Percentiles rank a stretch among this genome's conserved stretches.
These are phyloP conservation scores for Dexiosoma caninum DNA, from an alignment of 2,888 invertebrate genomes.

Conservation along the genomic window DNA sequence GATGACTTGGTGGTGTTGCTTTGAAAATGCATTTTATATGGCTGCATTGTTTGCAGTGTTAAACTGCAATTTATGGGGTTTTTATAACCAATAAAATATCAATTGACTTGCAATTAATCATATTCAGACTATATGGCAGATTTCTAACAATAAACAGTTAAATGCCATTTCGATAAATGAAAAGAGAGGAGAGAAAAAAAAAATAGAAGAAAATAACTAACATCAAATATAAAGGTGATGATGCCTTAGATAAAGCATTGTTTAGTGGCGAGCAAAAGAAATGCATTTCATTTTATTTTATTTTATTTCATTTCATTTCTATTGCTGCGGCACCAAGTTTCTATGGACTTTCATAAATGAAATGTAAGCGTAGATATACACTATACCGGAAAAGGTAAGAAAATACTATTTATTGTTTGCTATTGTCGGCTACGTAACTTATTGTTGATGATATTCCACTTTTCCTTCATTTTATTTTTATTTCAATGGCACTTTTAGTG, in stretches of 20 bases:
- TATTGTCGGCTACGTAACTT: slow-evolving; percentile 43
- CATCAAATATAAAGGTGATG: slow-evolving; percentile 31
- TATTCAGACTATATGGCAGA: slow-evolving; percentile 65
- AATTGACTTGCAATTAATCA: slow-evolving; percentile 76
- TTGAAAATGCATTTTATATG: slow-evolving; percentile 12
- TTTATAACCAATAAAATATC: slow-evolving; percentile 73
- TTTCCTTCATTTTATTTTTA: slow-evolving; percentile 6
- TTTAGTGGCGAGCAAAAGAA: slow-evolving; percentile 19
- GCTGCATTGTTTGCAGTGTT: slow-evolving; percentile 50
- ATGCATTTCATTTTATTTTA: slow-evolving; percentile 55
- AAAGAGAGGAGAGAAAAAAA: background rate
- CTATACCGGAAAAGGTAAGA: slow-evolving; percentile 60
- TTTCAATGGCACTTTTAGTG: slow-evolving; percentile 19
- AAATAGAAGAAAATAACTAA: background rate
- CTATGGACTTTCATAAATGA: background rate
- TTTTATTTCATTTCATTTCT: slow-evolving; percentile 52
- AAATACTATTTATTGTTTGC: slow-evolving; percentile 55
- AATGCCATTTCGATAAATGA: slow-evolving; percentile 25
- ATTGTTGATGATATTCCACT: slow-evolving; percentile 55
- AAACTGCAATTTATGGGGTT: slow-evolving; percentile 58
- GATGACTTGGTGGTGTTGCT: slow-evolving; percentile 35
- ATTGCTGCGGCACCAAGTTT: background rate
- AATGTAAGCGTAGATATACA: too few species aligned
- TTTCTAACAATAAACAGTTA: slow-evolving; percentile 49
- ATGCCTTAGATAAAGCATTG: slow-evolving; percentile 19